phyloP scores from a whole-genome alignment of 2,797 vertebrate genomes.

The Antrozous pallidus region DNA sequence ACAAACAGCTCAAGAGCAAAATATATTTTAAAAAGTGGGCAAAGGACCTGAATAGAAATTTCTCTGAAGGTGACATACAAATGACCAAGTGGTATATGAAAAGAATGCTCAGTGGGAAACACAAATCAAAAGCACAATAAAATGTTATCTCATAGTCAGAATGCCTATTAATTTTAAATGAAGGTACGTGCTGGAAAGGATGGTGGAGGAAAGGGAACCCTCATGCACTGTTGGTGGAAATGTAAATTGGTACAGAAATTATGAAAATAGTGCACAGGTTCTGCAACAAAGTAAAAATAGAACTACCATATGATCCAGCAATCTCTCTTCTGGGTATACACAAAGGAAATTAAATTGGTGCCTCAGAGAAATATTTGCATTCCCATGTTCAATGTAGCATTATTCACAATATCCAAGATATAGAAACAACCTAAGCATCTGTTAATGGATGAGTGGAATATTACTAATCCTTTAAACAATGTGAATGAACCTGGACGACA shows the following conservation, averaged over 20 bases:
- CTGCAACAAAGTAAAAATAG: background rate
- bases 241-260: background rate
- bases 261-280: background rate
- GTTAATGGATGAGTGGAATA: background rate
- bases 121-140: background rate
- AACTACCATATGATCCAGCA: background rate
- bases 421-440: background rate
- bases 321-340: background rate
- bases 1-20: background rate
- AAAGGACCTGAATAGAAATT: background rate
- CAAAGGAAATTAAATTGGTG: background rate
- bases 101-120: background rate
- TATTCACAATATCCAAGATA: background rate
- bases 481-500: background rate
- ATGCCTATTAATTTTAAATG: background rate
- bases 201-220: background rate
- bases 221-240: background rate
- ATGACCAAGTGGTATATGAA: background rate
- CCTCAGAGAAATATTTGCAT: background rate
- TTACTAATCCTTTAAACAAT: background rate
- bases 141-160: background rate
- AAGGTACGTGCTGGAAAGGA: background rate
- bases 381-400: background rate
- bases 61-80: background rate
- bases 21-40: background rate